Evolutionary conservation across 2,888 invertebrate species (phyloP).

Genomic region (Choristoneura rosaceana): DNA sequence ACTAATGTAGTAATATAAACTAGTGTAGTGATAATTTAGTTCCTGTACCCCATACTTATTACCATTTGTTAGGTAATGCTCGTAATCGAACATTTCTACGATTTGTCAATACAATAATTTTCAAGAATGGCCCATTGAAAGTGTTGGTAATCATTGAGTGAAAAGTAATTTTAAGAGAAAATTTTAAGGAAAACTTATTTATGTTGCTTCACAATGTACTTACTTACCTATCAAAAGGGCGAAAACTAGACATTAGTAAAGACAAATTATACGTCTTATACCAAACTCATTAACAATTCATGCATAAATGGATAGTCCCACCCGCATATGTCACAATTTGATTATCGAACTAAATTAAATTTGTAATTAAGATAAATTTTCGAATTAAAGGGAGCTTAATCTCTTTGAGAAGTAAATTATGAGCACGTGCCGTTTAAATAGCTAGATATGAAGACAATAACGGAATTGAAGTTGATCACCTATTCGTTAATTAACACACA

Average conservation of each 20-base stretch:
- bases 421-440: conserved; percentile 65
- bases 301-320: background rate
- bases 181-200: no score
- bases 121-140: no score
- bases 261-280: background rate
- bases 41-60: no score
- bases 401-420: conserved; percentile 54
- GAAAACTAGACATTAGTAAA: background rate
- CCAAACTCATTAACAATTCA: background rate
- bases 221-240: no score
- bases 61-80: no score
- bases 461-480: conserved; percentile 13
- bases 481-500: background rate
- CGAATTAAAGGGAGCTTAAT: conserved; percentile 48
- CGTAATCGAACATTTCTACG: no score
- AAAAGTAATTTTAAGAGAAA: no score
- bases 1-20: background rate
- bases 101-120: no score
- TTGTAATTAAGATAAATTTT: conserved; percentile 56
- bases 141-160: no score
- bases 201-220: no score
- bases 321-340: conserved; percentile 61
- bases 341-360: conserved; percentile 51
- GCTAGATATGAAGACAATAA: conserved; percentile 41
- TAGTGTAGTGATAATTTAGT: background rate